Conservation (phyloP, 2,888 invertebrate species). For the Melanostoma mellinum region DNA sequence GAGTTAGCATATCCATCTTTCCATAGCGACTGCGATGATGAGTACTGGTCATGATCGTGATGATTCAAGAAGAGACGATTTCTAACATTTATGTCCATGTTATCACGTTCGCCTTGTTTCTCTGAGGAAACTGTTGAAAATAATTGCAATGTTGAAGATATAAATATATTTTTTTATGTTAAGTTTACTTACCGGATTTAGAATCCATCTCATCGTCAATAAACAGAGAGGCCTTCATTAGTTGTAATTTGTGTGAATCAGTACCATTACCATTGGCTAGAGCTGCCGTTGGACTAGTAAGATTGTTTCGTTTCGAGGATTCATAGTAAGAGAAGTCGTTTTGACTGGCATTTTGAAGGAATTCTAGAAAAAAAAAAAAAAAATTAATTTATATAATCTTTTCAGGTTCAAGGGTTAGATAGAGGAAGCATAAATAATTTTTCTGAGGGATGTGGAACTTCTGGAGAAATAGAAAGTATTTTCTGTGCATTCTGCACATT, state of each 20-base stretch:
- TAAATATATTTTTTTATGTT: conserved; percentile 1
- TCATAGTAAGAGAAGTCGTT: conserved; percentile 78
- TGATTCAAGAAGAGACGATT: conserved; percentile 57
- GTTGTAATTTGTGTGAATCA: conserved; percentile 87
- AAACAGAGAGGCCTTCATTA: conserved; percentile 92
- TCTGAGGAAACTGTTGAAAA: conserved; percentile 68
- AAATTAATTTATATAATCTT: neutral
- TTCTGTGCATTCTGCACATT: too few relatives aligned
- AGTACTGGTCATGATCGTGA: conserved; percentile 71
- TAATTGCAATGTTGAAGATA: neutral
- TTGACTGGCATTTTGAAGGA: conserved; percentile 76
- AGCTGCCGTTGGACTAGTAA: conserved; percentile 85
- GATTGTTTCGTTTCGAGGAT: conserved; percentile 72
- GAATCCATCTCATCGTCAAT: conserved; percentile 78
- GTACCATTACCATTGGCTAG: conserved; percentile 85
- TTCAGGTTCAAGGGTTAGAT: neutral
- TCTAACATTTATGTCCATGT: conserved; percentile 57
- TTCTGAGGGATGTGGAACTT: too few relatives aligned
- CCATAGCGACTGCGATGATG: conserved; percentile 75
- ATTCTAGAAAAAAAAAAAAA: conserved; percentile 75
- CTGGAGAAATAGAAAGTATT: too few relatives aligned
- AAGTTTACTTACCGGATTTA: conserved; percentile 75
- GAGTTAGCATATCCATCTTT: conserved; percentile 76
- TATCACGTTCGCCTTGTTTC: conserved; percentile 61
- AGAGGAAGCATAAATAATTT: too few relatives aligned